Percentiles rank a stretch among this genome's conserved stretches.
Conservation (phyloP, 2,113 vertebrate species). For the Motacilla tschutschensis region DNA sequence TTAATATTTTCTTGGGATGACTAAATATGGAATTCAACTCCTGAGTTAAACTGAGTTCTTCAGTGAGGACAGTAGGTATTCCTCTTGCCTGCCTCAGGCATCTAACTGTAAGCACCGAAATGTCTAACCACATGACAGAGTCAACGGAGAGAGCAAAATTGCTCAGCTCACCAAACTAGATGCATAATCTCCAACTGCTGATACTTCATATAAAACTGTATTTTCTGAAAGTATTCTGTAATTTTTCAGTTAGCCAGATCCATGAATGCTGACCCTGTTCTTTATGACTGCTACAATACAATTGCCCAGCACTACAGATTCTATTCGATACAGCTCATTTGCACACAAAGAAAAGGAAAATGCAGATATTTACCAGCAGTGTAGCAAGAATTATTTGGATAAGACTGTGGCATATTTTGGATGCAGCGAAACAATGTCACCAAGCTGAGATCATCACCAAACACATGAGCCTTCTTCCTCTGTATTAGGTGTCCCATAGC, state of each 20-base stretch:
- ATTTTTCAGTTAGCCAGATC: background rate
- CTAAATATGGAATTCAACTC: background rate
- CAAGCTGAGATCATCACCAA: conserved; percentile 85
- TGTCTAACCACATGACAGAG: background rate
- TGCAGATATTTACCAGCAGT: conserved; percentile 83
- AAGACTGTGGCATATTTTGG: conserved; percentile 85
- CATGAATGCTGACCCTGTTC: background rate
- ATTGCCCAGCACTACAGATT: background rate
- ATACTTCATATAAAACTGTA: background rate
- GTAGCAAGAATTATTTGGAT: conserved; percentile 92
- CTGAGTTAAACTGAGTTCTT: background rate
- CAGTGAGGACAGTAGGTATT: background rate
- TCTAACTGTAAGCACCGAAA: background rate
- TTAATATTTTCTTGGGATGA: background rate
- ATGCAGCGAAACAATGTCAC: conserved; percentile 91
- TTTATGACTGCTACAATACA: background rate
- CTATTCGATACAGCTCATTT: background rate
- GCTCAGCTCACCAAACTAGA: background rate
- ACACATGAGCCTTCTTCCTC: conserved; percentile 85
- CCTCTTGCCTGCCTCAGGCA: background rate
- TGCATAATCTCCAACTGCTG: background rate
- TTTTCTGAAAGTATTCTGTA: background rate
- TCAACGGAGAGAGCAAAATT: background rate
- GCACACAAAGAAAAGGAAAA: background rate
- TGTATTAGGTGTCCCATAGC: conserved; percentile 93